phyloP scores from a whole-genome alignment of 2,797 vertebrate genomes.

The Coregonus sp. region DNA sequence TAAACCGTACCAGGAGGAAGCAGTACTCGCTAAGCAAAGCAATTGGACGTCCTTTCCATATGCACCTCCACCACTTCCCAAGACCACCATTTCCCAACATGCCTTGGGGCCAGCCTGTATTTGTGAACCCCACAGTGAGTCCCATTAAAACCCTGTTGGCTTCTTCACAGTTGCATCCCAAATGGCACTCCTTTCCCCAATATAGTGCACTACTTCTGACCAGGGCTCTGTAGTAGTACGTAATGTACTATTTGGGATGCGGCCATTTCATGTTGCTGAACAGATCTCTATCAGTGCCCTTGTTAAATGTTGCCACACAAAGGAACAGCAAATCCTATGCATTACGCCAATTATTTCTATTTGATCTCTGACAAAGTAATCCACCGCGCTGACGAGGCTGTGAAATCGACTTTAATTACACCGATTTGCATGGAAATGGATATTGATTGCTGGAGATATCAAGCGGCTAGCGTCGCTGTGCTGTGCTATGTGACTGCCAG shows the following conservation, averaged over 20 bases:
- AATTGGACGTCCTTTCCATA: no score
- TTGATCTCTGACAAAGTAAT: constrained; percentile 46
- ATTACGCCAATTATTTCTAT: constrained; percentile 51
- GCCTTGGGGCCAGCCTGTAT: constrained; percentile 23
- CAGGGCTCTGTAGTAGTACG: not conserved
- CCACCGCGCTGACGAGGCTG: constrained; percentile 30
- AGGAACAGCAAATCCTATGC: constrained; percentile 35
- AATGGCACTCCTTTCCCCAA: not conserved
- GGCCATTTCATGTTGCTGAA: not conserved
- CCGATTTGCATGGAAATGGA: constrained; percentile 63
- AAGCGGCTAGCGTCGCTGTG: not conserved
- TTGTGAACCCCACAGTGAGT: constrained; percentile 11
- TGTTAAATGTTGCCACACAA: constrained; percentile 32
- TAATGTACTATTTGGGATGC: not conserved
- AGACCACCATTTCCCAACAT: not conserved
- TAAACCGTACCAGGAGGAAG: no score
- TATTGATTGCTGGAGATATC: constrained; percentile 52
- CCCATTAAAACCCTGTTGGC: constrained; percentile 24
- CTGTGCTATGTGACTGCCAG: not conserved
- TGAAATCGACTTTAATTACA: constrained; percentile 66
- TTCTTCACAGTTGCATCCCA: constrained; percentile 15
- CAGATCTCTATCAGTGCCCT: constrained; percentile 7
- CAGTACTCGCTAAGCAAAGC: no score
- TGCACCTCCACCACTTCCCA: not conserved
- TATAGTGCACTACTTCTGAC: not conserved